Evolutionary conservation across 2,113 vertebrate genomes (phyloP).

Genomic region (Todiramphus chloris): DNA sequence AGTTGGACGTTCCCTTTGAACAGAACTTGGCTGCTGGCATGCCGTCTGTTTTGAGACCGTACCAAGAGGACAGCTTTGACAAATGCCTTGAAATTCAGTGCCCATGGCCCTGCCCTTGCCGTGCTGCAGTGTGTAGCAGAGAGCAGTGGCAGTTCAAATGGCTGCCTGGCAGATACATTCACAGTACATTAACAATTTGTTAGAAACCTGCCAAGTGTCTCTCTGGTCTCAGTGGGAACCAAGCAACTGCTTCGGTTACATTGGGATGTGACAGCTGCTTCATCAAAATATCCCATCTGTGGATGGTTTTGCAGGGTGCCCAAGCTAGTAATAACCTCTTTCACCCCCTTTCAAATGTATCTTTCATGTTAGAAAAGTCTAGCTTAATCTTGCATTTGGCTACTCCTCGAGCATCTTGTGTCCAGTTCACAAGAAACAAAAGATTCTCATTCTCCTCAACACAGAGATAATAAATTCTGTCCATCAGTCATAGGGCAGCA

Average conservation of each 20-base stretch:
- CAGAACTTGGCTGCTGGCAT: background rate
- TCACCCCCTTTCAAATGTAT: background rate
- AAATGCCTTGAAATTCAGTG: conserved; percentile 32
- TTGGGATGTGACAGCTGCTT: conserved; percentile 44
- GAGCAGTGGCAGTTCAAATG: conserved; percentile 8
- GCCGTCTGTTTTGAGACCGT: conserved; percentile 8
- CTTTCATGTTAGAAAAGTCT: background rate
- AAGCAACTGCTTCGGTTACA: conserved; percentile 32
- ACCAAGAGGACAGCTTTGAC: conserved; percentile 30
- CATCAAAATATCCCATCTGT: conserved; percentile 58
- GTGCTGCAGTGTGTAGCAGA: background rate
- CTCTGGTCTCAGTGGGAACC: conserved; percentile 36
- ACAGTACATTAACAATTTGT: conserved; percentile 39
- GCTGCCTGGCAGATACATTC: conserved; percentile 42
- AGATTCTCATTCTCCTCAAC: background rate
- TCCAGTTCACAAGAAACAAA: background rate
- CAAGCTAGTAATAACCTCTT: background rate
- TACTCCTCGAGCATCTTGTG: background rate
- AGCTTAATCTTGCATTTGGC: background rate
- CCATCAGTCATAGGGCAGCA: background rate
- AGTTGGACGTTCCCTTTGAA: background rate
- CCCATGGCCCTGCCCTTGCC: background rate
- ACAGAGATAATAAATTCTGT: background rate
- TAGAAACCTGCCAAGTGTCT: conserved; percentile 47
- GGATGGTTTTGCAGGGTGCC: background rate